phyloP scores from a whole-genome alignment of 2,888 invertebrate species.

The Tupiocoris notatus region DNA sequence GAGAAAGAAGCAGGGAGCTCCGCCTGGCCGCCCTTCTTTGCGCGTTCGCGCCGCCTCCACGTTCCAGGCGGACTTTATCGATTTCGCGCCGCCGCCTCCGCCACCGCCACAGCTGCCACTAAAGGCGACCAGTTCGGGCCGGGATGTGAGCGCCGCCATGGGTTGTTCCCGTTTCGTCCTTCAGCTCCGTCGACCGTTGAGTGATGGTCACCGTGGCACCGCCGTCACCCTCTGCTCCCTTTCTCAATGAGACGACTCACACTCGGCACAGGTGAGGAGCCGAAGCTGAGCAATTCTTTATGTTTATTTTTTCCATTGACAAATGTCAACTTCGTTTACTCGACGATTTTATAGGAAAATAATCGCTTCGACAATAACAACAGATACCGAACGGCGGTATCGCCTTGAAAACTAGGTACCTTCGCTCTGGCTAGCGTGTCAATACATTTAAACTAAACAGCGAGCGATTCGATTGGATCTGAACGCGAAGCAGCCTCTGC shows the following conservation, averaged over 20 bases:
- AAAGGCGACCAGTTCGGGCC: background rate
- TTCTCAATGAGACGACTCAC: constrained; percentile 18
- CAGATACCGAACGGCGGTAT: no score
- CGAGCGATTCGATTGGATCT: no score
- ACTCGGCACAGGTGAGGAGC: constrained; percentile 12
- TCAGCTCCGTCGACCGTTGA: background rate
- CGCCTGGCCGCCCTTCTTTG: no score
- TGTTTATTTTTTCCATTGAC: background rate
- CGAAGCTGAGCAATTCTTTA: no score
- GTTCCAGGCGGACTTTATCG: constrained; percentile 12
- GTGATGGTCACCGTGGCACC: constrained; percentile 20
- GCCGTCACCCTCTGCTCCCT: background rate
- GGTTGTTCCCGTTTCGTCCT: constrained; percentile 13
- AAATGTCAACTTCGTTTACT: no score
- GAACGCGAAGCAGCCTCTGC: background rate
- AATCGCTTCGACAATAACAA: no score
- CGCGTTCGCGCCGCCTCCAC: constrained; percentile 2
- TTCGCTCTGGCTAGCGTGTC: no score
- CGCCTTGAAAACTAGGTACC: no score
- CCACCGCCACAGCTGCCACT: background rate
- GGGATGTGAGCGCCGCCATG: constrained; percentile 32
- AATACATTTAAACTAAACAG: no score
- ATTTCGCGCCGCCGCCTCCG: constrained; percentile 11
- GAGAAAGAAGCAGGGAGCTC: no score
- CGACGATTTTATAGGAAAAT: no score